Conservation (phyloP, 92 coral and sea anemone genomes). For the Umimayanthus kanabou region DNA sequence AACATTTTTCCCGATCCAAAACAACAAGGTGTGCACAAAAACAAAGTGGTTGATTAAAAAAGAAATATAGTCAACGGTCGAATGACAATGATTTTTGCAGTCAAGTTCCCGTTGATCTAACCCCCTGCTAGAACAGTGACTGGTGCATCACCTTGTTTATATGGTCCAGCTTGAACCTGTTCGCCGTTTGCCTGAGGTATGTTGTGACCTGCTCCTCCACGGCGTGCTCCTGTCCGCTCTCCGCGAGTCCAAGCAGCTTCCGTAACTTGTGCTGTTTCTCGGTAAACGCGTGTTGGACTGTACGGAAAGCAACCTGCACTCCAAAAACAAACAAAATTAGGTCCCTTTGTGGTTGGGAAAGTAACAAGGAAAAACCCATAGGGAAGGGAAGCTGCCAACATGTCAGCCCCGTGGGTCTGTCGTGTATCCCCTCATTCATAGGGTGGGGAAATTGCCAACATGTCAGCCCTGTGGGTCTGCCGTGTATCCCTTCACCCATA, state of each 20-base stretch:
- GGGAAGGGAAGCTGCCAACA: not conserved
- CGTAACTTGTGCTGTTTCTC: conserved; percentile 68
- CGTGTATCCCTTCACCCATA: too few relatives aligned
- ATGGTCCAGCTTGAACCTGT: conserved; percentile 62
- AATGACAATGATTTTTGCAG: too few relatives aligned
- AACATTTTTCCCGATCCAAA: too few relatives aligned
- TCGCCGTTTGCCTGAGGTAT: conserved; percentile 70
- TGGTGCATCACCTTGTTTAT: conserved; percentile 60
- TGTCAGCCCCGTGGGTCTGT: not conserved
- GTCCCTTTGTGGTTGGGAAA: too few relatives aligned
- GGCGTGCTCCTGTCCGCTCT: conserved; percentile 54
- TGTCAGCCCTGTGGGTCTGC: too few relatives aligned
- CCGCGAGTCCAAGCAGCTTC: conserved; percentile 67
- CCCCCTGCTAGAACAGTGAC: too few relatives aligned
- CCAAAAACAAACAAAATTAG: not conserved
- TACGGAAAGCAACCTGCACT: conserved; percentile 76
- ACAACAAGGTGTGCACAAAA: too few relatives aligned
- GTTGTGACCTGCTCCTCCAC: conserved; percentile 64
- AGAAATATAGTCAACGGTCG: too few relatives aligned
- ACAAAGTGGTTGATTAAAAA: too few relatives aligned
- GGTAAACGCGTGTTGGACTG: conserved; percentile 74
- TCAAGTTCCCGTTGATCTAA: too few relatives aligned
- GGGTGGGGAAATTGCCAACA: not conserved
- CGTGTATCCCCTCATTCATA: not conserved
- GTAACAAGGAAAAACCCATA: not conserved